Percentiles rank a stretch among this genome's conserved stretches.
phyloP scores from a whole-genome alignment of 2,113 vertebrate species.

The Eublepharis macularius region DNA sequence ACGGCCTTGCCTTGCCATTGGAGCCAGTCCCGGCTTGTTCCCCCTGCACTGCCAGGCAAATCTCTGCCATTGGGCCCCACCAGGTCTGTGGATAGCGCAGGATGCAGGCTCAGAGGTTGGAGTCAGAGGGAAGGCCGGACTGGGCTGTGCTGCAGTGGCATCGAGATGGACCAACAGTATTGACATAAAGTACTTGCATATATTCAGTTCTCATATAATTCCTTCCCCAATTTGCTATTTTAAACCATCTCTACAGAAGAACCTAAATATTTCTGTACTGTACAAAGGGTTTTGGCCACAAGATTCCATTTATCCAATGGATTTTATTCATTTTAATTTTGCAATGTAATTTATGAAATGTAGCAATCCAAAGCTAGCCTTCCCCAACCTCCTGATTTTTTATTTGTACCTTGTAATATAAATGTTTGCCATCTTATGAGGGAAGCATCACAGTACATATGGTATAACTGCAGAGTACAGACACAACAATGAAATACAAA shows the following conservation, averaged over 20 bases:
- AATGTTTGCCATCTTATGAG: neutral
- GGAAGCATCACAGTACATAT: conserved; percentile 16
- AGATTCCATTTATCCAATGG: neutral
- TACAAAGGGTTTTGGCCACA: conserved; percentile 7
- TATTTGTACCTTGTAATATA: neutral
- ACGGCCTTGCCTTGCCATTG: too few relatives aligned
- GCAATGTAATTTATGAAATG: neutral
- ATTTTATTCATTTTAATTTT: neutral
- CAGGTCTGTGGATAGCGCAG: too few relatives aligned
- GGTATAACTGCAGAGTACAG: neutral
- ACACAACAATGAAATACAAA: conserved; percentile 19
- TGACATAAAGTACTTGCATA: too few relatives aligned
- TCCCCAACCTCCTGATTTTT: neutral
- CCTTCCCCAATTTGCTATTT: too few relatives aligned
- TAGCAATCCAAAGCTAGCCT: neutral
- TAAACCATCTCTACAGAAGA: neutral
- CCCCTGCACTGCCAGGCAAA: too few relatives aligned
- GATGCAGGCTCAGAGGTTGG: too few relatives aligned
- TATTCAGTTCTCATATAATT: too few relatives aligned
- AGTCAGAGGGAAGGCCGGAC: too few relatives aligned
- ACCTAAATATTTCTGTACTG: neutral
- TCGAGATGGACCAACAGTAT: too few relatives aligned
- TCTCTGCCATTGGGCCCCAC: too few relatives aligned
- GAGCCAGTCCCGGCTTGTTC: too few relatives aligned
- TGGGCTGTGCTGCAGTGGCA: too few relatives aligned